Conservation (phyloP, 2,797 vertebrate species). For the Fratercula arctica region DNA sequence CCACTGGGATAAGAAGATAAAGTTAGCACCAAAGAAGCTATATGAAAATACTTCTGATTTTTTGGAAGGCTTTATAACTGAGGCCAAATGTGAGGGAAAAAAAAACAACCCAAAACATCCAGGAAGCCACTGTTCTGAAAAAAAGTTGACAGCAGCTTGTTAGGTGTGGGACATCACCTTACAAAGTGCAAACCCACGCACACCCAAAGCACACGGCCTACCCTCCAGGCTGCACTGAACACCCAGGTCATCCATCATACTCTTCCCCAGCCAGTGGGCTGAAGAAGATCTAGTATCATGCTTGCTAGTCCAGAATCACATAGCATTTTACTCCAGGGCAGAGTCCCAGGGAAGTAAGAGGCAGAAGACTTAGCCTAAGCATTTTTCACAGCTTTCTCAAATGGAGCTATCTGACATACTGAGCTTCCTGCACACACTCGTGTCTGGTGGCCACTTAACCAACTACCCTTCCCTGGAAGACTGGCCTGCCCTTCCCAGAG, state of each 20-base stretch:
- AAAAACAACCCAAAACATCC: neutral
- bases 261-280: neutral
- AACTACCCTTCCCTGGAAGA: neutral
- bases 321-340: neutral
- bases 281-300: neutral
- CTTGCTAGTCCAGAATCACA: neutral
- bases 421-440: neutral
- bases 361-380: neutral
- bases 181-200: neutral
- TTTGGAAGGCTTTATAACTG: neutral
- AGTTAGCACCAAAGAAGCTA: neutral
- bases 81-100: neutral
- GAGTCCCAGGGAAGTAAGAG: neutral
- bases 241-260: neutral
- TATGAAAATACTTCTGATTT: neutral
- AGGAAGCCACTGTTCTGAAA: neutral
- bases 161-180: neutral
- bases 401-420: neutral
- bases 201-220: neutral
- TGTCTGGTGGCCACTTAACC: neutral
- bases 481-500: neutral
- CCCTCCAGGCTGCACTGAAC: neutral
- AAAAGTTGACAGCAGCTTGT: neutral
- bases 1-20: neutral
- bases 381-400: neutral